These are phyloP conservation scores for Lathronympha strigana DNA, from an alignment of 2,888 invertebrate species.

Conservation along the genomic window DNA sequence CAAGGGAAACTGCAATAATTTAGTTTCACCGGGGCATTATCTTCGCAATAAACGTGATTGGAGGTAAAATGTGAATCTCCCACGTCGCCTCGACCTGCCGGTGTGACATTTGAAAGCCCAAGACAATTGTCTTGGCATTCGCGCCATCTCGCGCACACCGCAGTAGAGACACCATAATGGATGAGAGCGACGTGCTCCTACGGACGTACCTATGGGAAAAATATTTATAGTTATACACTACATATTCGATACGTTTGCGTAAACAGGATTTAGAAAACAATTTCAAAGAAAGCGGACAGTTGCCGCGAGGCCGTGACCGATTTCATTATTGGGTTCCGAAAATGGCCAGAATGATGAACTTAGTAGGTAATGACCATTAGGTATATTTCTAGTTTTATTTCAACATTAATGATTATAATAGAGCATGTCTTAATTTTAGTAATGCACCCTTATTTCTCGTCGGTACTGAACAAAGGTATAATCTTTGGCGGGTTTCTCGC, in stretches of 20 bases:
- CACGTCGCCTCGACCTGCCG: conserved; percentile 64
- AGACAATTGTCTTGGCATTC: conserved; percentile 56
- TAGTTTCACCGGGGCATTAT: conserved; percentile 46
- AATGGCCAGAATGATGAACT: too few relatives aligned
- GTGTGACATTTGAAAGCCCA: conserved; percentile 74
- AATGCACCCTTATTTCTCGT: too few relatives aligned
- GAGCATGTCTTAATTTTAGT: too few relatives aligned
- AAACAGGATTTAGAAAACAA: not conserved
- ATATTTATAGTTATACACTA: not conserved
- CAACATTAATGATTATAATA: too few relatives aligned
- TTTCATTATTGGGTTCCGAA: too few relatives aligned
- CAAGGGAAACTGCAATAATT: conserved; percentile 33
- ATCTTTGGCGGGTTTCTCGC: conserved; percentile 14
- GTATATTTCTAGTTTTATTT: too few relatives aligned
- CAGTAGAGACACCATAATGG: conserved; percentile 45
- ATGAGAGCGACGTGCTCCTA: conserved; percentile 13
- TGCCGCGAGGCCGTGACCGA: too few relatives aligned
- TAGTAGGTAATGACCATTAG: too few relatives aligned
- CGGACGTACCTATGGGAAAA: conserved; percentile 24
- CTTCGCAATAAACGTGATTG: conserved; percentile 57
- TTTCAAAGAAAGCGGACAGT: too few relatives aligned
- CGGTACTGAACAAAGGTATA: too few relatives aligned
- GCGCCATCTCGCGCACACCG: conserved; percentile 46
- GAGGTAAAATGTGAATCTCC: conserved; percentile 69
- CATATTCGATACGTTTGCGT: not conserved